phyloP scores from a whole-genome alignment of 1,140 invertebrate genomes.

The Piezodorus guildinii region DNA sequence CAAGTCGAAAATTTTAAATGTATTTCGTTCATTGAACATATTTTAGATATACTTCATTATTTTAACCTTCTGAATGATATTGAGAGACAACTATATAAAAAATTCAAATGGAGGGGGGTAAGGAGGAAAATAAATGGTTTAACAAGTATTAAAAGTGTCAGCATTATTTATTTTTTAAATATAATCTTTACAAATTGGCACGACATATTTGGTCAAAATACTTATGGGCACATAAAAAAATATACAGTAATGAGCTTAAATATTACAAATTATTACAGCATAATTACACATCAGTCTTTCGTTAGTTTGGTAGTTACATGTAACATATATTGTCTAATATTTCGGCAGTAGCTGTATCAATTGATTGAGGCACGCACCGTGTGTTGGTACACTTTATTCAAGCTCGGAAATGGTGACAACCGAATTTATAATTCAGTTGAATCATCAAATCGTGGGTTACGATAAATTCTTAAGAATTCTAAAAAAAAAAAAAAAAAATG shows the following conservation, averaged over 20 bases:
- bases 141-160: too few species aligned
- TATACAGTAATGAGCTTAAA: slow-evolving; percentile 14
- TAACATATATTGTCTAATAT: not conserved
- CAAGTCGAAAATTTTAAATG: too few species aligned
- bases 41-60: too few species aligned
- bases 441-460: not conserved
- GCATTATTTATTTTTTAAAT: not conserved
- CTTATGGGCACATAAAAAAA: slow-evolving; percentile 4
- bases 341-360: not conserved
- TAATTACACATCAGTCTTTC: slow-evolving; percentile 8
- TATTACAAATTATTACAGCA: slow-evolving; percentile 8
- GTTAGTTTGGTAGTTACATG: not conserved
- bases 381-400: too few species aligned
- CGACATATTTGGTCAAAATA: slow-evolving; percentile 11
- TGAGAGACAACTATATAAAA: too few species aligned
- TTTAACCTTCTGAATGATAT: too few species aligned
- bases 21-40: too few species aligned
- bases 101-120: too few species aligned
- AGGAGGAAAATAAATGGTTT: too few species aligned
- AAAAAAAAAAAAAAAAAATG: too few species aligned
- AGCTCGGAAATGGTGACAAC: too few species aligned
- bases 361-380: not conserved
- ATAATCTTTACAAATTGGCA: slow-evolving; percentile 14
- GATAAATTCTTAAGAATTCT: not conserved
- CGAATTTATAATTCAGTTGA: too few species aligned